phyloP scores from a whole-genome alignment of 2,113 vertebrate genomes.

The Laterallus jamaicensis region DNA sequence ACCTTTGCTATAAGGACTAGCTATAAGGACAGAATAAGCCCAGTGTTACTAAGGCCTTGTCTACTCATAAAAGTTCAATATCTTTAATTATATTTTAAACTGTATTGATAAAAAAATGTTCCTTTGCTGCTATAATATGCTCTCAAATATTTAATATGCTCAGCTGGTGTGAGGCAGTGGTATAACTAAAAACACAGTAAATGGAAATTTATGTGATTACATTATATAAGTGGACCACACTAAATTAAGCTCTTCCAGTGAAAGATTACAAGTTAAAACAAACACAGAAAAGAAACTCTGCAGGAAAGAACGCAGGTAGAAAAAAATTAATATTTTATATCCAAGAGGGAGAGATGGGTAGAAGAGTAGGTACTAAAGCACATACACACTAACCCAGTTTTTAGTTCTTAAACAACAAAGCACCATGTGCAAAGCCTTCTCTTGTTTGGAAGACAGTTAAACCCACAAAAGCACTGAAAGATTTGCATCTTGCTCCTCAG shows the following conservation, averaged over 20 bases:
- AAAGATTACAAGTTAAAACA: neutral
- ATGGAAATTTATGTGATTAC: neutral
- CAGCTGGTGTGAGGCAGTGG: neutral
- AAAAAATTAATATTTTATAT: neutral
- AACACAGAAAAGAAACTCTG: neutral
- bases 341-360: neutral
- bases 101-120: neutral
- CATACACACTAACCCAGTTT: neutral
- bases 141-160: neutral
- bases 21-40: neutral
- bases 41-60: neutral
- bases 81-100: neutral
- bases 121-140: neutral
- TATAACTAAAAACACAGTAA: neutral
- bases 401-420: neutral
- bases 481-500: neutral
- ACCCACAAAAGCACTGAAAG: neutral
- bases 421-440: neutral
- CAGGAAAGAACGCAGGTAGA: neutral
- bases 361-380: neutral
- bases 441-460: neutral
- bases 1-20: neutral
- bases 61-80: neutral
- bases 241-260: neutral
- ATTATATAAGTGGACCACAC: neutral